phyloP scores from a whole-genome alignment of 2,888 invertebrate genomes.

The Seira ritae region DNA sequence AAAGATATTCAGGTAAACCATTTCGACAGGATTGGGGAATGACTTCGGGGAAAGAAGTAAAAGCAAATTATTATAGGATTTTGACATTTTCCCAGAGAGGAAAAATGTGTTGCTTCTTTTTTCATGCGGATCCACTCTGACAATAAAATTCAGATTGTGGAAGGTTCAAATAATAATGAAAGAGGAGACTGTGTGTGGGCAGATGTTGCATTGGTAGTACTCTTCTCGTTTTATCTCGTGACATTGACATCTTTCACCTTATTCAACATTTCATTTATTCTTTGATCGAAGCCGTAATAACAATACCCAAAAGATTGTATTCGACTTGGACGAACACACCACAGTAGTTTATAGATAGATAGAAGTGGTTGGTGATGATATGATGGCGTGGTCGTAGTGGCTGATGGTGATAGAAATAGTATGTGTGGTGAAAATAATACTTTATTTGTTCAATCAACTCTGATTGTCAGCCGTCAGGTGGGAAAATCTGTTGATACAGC shows the following conservation, averaged over 20 bases:
- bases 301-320: background rate
- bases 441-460: background rate
- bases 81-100: background rate
- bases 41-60: background rate
- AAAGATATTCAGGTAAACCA: background rate
- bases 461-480: background rate
- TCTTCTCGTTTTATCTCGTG: background rate
- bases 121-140: too few relatives aligned
- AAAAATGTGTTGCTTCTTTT: too few relatives aligned
- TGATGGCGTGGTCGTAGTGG: background rate
- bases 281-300: too few relatives aligned
- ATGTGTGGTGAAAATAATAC: background rate
- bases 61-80: background rate
- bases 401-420: background rate
- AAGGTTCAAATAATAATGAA: background rate
- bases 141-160: conserved; percentile 2
- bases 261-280: background rate
- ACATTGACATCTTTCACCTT: conserved; percentile 10
- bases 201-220: background rate
- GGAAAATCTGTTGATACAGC: too few relatives aligned
- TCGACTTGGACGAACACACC: background rate
- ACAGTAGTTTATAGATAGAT: background rate
- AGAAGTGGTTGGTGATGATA: background rate
- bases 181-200: background rate
- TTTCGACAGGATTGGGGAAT: background rate